Evolutionary conservation across 2,888 invertebrate species (phyloP), one percentile per base, ranked within the genome.

Genomic region (Rhyacophila evoluta): DNA sequence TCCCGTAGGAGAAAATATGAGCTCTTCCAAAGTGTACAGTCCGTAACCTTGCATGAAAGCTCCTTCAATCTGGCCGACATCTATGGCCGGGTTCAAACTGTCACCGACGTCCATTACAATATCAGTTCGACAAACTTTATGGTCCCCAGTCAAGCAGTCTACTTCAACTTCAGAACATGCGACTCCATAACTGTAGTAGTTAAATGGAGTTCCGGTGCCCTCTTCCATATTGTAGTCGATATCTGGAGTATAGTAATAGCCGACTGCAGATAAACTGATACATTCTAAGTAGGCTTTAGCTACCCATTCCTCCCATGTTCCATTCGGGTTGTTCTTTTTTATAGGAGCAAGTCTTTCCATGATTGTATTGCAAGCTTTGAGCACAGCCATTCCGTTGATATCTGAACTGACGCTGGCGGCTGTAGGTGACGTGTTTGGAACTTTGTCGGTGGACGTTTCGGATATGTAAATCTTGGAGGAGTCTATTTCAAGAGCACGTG

Each of bases 41-140:
- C 98, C 98, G 84, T 97, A 97, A 0, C 98, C 98, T 91, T 98
- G 98, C 85, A 97, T 91, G 84, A 98, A 98, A 0, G 92, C 98
- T 1, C 98, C 98, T 88, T 98, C 98, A 12, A 98, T 94, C 89
- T 98, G 98, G 0, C 98, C 98, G n/a, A n/a, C n/a, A n/a, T n/a
- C n/a, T n/a, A n/a, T n/a, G n/a, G n/a, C n/a, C n/a, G n/a, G n/a
- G n/a, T 98, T 98, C 75, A 98, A 88, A 87, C 98, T 98, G 83
- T 95, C 94, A 0, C 98, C 98, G 83, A 98, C 91, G 88, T 98
- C 98, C 98, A 98, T 98, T 0, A 98, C 97, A 83, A 98, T 98
- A 84, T 98, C 97, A 0, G 96, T 95, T 84, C 95, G 91, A 37
- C 97, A 86, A 0, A 98, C 94, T 88, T 94, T 93, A 87, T 98